Percentiles rank a stretch among this genome's conserved stretches.
These are phyloP conservation scores for Buteo buteo DNA, from an alignment of 2,113 vertebrate genomes.

Conservation along the genomic window DNA sequence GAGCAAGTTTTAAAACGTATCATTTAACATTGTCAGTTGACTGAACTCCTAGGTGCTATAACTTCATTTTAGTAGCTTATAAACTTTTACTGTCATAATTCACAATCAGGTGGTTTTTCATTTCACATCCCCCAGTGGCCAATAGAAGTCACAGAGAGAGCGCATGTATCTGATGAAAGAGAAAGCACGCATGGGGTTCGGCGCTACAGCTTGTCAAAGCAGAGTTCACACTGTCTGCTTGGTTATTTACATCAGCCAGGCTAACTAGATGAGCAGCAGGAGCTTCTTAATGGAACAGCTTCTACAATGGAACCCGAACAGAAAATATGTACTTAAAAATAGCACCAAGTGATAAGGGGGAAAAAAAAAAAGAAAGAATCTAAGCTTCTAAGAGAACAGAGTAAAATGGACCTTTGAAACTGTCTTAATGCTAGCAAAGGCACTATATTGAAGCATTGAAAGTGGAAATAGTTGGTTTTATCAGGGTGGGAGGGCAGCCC, in stretches of 20 bases:
- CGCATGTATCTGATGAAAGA: background rate
- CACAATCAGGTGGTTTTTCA: constrained; percentile 67
- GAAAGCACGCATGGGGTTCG: background rate
- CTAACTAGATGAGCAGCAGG: background rate
- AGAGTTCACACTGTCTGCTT: background rate
- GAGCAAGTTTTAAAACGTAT: constrained; percentile 53
- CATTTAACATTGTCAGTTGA: constrained; percentile 59
- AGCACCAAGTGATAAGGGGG: background rate
- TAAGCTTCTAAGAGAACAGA: background rate
- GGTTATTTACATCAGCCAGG: background rate
- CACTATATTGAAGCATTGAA: accelerated
- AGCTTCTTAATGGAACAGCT: background rate
- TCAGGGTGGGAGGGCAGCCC: background rate
- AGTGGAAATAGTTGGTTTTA: background rate
- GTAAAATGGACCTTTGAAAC: background rate
- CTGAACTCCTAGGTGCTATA: constrained; percentile 72
- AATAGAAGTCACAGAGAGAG: constrained; percentile 2
- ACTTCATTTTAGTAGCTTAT: constrained; percentile 76
- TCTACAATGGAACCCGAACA: background rate
- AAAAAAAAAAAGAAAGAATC: background rate
- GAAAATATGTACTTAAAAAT: background rate
- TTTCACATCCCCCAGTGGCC: constrained; percentile 49
- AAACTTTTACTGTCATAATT: constrained; percentile 76
- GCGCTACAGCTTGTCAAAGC: background rate
- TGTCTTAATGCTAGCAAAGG: background rate